Evolutionary conservation across 2,888 invertebrate genomes (phyloP).

Genomic region (Pharmacophagus antenor): DNA sequence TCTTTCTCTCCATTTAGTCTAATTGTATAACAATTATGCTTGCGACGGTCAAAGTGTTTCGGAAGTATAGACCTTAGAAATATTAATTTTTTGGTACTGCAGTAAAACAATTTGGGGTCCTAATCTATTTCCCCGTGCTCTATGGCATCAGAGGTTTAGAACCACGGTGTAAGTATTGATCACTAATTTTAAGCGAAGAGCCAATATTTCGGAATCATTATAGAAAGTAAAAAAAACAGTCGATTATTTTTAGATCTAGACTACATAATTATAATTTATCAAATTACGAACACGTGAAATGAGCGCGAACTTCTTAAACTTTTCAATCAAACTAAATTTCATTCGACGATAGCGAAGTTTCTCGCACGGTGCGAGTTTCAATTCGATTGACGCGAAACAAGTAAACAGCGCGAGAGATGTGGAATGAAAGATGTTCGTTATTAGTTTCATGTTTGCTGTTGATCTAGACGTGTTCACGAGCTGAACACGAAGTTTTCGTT

Average conservation of each 20-base stretch:
- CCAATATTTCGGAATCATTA: too few relatives aligned
- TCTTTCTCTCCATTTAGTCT: too few relatives aligned
- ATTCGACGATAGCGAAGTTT: conserved; percentile 2
- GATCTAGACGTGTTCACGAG: neutral
- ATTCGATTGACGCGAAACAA: conserved; percentile 5
- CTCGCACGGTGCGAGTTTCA: conserved; percentile 10
- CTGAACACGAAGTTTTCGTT: neutral
- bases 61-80: too few relatives aligned
- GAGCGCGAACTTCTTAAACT: neutral
- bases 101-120: too few relatives aligned
- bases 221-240: neutral
- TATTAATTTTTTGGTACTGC: too few relatives aligned
- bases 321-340: conserved; percentile 24
- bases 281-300: neutral
- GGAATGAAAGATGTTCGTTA: neutral
- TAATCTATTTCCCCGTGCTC: too few relatives aligned
- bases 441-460: neutral
- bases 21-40: too few relatives aligned
- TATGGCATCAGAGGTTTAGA: too few relatives aligned
- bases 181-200: too few relatives aligned
- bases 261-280: neutral
- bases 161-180: too few relatives aligned
- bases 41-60: too few relatives aligned
- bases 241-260: too few relatives aligned
- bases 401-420: conserved; percentile 1